Percentiles rank a stretch among this genome's conserved stretches.
These are phyloP conservation scores for Heloderma charlesbogerti DNA, from an alignment of 2,113 vertebrate species.

Conservation along the genomic window DNA sequence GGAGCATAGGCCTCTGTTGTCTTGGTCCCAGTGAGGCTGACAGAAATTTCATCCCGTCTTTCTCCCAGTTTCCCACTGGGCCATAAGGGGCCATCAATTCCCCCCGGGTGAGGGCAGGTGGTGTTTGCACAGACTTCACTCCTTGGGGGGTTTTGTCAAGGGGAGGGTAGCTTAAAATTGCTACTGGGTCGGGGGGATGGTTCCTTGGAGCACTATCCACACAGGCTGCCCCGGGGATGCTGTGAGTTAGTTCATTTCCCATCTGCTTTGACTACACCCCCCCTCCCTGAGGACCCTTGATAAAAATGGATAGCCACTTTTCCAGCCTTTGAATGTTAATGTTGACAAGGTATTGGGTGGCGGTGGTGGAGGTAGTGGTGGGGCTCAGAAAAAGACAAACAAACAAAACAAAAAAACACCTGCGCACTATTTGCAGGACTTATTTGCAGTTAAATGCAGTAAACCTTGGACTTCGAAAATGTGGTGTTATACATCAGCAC, in stretches of 20 bases:
- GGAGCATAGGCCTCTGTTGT: neutral
- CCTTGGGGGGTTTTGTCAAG: neutral
- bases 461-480: neutral
- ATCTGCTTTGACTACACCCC: slow-evolving; percentile 56
- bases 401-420: neutral
- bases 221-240: slow-evolving; percentile 50
- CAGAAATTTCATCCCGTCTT: neutral
- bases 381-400: neutral
- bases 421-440: neutral
- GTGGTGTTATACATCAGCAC: neutral
- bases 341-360: neutral
- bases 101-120: slow-evolving; percentile 39
- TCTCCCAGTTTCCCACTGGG: neutral
- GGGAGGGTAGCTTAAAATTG: slow-evolving; percentile 10
- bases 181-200: neutral
- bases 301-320: slow-evolving; percentile 60
- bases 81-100: neutral
- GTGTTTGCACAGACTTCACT: neutral
- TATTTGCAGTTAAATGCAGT: slow-evolving; percentile 4
- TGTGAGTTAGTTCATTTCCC: slow-evolving; percentile 55
- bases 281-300: slow-evolving; percentile 41
- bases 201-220: neutral
- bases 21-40: neutral
- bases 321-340: slow-evolving; percentile 28
- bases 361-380: neutral